phyloP scores from a whole-genome alignment of 2,888 invertebrate genomes.

The Plusia festucae region DNA sequence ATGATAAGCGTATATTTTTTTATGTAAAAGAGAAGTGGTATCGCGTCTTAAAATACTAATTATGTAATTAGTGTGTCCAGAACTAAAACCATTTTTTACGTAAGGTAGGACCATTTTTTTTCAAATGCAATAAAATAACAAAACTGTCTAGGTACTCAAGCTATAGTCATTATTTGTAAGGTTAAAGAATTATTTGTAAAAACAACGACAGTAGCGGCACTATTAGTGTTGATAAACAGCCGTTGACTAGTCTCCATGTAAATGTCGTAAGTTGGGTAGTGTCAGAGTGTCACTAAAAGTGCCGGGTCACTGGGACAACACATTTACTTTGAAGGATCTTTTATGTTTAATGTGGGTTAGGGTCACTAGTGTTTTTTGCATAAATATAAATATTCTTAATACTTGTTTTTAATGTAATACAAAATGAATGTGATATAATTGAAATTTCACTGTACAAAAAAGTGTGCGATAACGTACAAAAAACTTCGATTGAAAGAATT shows the following conservation, averaged over 20 bases:
- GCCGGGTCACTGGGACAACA: conserved; percentile 41
- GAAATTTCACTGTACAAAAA: no score
- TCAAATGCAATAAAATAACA: no score
- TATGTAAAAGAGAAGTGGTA: no score
- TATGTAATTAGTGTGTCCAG: no score
- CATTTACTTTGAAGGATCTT: conserved; percentile 24
- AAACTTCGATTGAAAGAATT: not conserved
- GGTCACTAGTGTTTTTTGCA: conserved; percentile 20
- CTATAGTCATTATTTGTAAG: not conserved
- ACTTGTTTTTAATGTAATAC: no score
- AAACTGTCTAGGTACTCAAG: no score
- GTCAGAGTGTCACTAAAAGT: conserved; percentile 21
- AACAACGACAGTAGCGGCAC: conserved; percentile 7
- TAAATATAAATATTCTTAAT: not conserved
- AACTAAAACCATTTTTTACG: no score
- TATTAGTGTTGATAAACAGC: conserved; percentile 18
- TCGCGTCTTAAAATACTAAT: no score
- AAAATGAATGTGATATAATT: no score
- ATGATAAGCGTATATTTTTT: no score
- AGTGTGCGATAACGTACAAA: no score
- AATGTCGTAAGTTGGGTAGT: conserved; percentile 20
- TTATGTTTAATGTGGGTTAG: conserved; percentile 31
- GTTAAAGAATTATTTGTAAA: conserved; percentile 36
- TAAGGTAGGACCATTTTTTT: no score
- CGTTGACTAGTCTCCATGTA: conserved; percentile 17